Percentiles rank a stretch among this genome's conserved stretches.
These are phyloP conservation scores for Nyctibius bracteatus DNA, from an alignment of 2,113 vertebrate genomes.

Conservation along the genomic window DNA sequence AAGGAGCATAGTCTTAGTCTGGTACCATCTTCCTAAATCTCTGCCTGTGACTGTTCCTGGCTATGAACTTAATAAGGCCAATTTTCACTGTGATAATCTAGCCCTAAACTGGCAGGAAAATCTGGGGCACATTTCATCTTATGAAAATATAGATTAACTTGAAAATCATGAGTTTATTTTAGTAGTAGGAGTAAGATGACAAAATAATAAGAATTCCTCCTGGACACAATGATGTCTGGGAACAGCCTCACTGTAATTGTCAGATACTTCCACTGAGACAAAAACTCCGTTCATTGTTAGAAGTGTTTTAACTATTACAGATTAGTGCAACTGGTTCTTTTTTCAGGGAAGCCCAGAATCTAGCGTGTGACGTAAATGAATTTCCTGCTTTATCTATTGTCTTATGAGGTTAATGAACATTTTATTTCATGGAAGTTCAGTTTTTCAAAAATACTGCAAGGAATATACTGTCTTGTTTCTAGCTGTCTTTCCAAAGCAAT, in stretches of 20 bases:
- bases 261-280: constrained; percentile 25
- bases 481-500: neutral
- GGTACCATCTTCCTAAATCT: neutral
- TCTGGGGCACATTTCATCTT: neutral
- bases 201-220: neutral
- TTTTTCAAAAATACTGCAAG: constrained; percentile 26
- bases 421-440: constrained; percentile 4
- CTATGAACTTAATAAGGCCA: neutral
- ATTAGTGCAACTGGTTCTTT: neutral
- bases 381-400: constrained; percentile 18
- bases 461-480: neutral
- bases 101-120: neutral
- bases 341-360: neutral
- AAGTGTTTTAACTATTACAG: neutral
- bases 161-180: neutral
- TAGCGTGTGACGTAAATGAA: neutral
- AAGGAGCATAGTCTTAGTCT: neutral
- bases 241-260: neutral
- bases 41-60: neutral
- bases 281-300: neutral
- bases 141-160: neutral
- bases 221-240: neutral
- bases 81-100: neutral
- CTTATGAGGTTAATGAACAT: neutral
- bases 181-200: neutral